A percentile compares a stretch with the other conserved stretches of the same genome.
phyloP scores from a whole-genome alignment of 2,113 vertebrate species.

The Salvelinus fontinalis region DNA sequence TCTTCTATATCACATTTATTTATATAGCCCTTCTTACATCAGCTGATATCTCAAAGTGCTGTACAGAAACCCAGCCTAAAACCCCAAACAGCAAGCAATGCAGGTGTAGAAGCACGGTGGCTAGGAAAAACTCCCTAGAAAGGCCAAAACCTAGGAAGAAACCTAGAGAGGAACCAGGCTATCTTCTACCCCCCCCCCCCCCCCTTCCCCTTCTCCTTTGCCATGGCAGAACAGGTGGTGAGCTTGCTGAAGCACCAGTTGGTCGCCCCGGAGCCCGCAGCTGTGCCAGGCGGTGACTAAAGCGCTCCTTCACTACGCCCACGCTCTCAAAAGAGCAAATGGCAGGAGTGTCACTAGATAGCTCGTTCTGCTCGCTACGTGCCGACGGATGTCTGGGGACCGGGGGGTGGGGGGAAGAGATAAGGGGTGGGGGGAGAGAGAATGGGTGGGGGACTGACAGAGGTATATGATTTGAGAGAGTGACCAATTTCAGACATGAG shows the following conservation, averaged over 20 bases:
- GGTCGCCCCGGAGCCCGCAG: conserved; percentile 32
- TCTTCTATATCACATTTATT: no score
- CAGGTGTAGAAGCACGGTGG: no score
- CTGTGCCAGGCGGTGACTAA: conserved; percentile 30
- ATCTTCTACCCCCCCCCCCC: not conserved
- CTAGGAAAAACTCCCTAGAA: no score
- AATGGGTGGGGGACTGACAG: not conserved
- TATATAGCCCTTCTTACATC: no score
- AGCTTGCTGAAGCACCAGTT: conserved; percentile 39
- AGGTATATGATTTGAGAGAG: not conserved
- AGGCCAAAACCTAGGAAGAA: no score
- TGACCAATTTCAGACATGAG: no score
- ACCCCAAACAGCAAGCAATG: no score
- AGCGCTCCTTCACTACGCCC: conserved; percentile 26
- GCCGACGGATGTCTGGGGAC: conserved; percentile 25
- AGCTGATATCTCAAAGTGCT: no score
- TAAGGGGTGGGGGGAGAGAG: not conserved
- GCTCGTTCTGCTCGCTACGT: not conserved
- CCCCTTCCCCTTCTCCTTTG: conserved; percentile 14
- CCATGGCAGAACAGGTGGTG: conserved; percentile 48
- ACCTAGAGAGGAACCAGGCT: no score
- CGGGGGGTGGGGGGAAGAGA: not conserved
- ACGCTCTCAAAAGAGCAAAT: conserved; percentile 37
- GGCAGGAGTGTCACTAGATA: conserved; percentile 7
- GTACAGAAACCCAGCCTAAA: no score